These are phyloP conservation scores for Norana najaformis DNA, from an alignment of 2,888 invertebrate species.

Conservation along the genomic window DNA sequence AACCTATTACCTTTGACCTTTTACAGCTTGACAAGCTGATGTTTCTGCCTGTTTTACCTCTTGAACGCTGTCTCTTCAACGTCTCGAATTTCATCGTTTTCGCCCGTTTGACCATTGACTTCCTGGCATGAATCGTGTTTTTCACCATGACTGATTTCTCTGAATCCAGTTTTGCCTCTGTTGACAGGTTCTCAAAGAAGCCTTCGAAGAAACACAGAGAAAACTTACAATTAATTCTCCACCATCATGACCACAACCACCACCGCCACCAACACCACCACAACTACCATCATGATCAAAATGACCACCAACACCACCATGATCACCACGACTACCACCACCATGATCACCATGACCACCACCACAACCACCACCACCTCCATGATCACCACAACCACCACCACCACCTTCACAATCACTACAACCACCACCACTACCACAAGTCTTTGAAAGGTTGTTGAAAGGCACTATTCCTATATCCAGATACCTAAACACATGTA, in stretches of 20 bases:
- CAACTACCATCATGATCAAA: not conserved
- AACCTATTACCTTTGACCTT: no score
- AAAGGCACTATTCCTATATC: not conserved
- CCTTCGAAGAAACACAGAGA: constrained; percentile 50
- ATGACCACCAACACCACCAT: not conserved
- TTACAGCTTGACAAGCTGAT: no score
- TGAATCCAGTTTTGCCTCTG: constrained; percentile 62
- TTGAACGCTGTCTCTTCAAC: constrained; percentile 32
- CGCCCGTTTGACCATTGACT: constrained; percentile 54
- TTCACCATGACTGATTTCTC: constrained; percentile 62
- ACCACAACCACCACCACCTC: no score
- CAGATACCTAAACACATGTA: not conserved
- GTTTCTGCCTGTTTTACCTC: constrained; percentile 31
- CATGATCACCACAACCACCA: no score
- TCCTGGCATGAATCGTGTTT: constrained; percentile 60
- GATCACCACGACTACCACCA: not conserved
- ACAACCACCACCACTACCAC: not conserved
- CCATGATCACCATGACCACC: no score
- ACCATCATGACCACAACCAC: not conserved
- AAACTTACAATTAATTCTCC: not conserved
- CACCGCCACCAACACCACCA: not conserved
- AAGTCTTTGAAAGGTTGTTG: constrained; percentile 17
- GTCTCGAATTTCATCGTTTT: constrained; percentile 53
- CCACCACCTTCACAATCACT: no score
- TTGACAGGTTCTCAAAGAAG: constrained; percentile 64